phyloP scores from a whole-genome alignment of 2,888 invertebrate genomes.

The Cerastis rubricosa region DNA sequence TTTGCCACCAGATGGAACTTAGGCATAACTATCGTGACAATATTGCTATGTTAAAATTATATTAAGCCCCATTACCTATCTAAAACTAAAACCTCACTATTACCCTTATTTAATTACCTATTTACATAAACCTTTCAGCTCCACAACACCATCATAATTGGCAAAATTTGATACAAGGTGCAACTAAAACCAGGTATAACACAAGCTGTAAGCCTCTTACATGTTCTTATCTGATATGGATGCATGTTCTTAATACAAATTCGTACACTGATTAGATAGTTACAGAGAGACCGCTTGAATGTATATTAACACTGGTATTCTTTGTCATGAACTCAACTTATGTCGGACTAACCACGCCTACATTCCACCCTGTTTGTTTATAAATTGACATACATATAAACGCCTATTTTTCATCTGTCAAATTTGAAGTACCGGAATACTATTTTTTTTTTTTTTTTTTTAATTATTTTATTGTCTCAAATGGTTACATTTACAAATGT shows the following conservation, averaged over 20 bases:
- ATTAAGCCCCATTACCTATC: background rate
- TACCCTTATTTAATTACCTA: background rate
- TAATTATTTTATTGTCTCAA: too few species aligned
- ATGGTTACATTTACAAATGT: too few species aligned
- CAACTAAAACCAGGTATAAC: background rate
- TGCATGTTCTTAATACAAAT: slow-evolving; percentile 9
- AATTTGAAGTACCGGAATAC: too few species aligned
- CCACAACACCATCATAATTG: slow-evolving; percentile 9
- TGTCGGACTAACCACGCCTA: too few species aligned
- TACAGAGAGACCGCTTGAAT: background rate
- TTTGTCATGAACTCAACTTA: too few species aligned
- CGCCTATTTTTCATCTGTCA: too few species aligned
- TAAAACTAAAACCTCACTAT: background rate
- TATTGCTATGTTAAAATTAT: background rate
- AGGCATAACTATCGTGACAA: background rate
- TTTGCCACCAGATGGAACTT: background rate
- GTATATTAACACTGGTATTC: too few species aligned
- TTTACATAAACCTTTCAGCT: background rate
- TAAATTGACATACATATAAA: too few species aligned
- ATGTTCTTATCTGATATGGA: slow-evolving; percentile 34
- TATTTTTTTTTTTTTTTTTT: too few species aligned
- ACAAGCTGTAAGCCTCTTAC: slow-evolving; percentile 46
- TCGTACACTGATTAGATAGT: background rate
- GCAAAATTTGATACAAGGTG: slow-evolving; percentile 12
- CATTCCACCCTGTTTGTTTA: too few species aligned